These are phyloP conservation scores for Hybognathus amarus DNA, from an alignment of 2,797 vertebrate species.

Conservation along the genomic window DNA sequence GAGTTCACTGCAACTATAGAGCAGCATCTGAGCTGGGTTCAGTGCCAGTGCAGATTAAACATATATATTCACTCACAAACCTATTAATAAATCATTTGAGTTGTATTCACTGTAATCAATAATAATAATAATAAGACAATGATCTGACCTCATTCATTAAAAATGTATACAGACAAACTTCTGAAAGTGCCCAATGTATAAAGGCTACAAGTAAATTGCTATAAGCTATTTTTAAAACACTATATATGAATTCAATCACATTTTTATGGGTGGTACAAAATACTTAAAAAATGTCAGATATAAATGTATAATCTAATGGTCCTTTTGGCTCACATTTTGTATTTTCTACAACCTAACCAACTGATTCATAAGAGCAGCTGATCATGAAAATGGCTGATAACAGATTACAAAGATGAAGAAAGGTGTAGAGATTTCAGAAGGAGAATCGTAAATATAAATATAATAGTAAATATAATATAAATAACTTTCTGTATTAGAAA, in stretches of 20 bases:
- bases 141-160: conserved; percentile 24
- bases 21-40: background rate
- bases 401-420: background rate
- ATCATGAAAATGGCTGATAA: background rate
- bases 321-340: background rate
- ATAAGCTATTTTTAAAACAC: background rate
- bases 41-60: background rate
- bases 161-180: background rate
- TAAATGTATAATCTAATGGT: background rate
- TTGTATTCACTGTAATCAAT: conserved; percentile 39
- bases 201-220: background rate
- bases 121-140: conserved; percentile 55
- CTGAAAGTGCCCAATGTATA: background rate
- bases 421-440: background rate
- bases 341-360: background rate
- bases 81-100: background rate
- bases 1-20: background rate
- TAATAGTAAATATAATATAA: too few relatives aligned
- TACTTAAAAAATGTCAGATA: background rate
- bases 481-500: background rate
- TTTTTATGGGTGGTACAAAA: background rate
- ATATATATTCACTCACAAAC: background rate
- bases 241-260: background rate
- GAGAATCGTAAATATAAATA: too few relatives aligned
- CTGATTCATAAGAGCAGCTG: background rate